Conservation (phyloP, 2,113 vertebrate genomes). For the Rutilus rutilus region DNA sequence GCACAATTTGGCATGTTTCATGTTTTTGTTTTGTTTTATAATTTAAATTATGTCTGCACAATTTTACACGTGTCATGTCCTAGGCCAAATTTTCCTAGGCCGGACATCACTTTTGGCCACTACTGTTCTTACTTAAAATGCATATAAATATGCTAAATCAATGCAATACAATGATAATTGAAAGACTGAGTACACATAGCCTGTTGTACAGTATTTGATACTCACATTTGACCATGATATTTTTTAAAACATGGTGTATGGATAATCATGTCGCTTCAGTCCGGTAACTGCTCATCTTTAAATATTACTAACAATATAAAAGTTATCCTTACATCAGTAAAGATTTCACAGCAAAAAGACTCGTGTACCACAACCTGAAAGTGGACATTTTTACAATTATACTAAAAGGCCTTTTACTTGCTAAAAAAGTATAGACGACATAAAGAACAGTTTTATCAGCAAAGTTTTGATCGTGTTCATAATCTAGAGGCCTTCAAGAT, state of each 20-base stretch:
- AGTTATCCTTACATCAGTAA: neutral
- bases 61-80: too few species aligned
- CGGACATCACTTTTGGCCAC: too few species aligned
- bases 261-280: neutral
- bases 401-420: neutral
- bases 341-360: constrained; percentile 2
- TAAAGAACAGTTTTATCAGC: too few species aligned
- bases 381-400: neutral
- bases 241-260: neutral
- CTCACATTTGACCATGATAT: neutral
- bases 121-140: too few species aligned
- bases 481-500: neutral
- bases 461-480: too few species aligned
- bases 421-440: neutral
- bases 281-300: neutral
- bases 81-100: too few species aligned
- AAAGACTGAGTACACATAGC: neutral
- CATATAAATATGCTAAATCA: neutral
- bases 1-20: too few species aligned
- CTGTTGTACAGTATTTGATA: neutral
- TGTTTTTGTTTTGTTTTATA: too few species aligned
- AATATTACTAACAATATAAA: too few species aligned
- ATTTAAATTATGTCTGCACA: too few species aligned
- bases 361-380: neutral
- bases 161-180: neutral